These are phyloP conservation scores for Oceanites oceanicus DNA, from an alignment of 2,113 vertebrate species.

Conservation along the genomic window DNA sequence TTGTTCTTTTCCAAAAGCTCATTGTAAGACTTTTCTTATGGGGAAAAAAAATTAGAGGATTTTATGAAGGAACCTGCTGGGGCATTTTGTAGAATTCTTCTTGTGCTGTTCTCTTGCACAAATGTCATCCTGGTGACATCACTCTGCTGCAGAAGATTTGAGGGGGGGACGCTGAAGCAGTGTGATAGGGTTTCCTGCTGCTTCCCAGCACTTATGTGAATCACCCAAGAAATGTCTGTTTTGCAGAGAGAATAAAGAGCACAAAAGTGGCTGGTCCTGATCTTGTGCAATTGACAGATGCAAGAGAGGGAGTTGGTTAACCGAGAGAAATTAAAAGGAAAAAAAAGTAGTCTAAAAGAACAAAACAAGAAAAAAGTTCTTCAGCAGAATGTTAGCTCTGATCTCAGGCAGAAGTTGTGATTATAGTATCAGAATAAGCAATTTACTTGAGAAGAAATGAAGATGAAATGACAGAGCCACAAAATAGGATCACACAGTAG, in stretches of 20 bases:
- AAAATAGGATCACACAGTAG: background rate
- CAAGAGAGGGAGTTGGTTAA: background rate
- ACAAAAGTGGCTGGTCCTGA: background rate
- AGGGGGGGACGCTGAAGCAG: background rate
- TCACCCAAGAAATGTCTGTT: background rate
- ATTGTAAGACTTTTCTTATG: background rate
- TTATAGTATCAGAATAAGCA: background rate
- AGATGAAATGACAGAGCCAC: background rate
- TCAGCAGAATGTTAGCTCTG: background rate
- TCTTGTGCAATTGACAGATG: background rate
- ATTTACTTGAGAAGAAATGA: background rate
- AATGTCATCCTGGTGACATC: accelerated
- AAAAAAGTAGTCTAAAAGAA: background rate
- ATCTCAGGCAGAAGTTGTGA: background rate
- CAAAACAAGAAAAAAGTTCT: background rate
- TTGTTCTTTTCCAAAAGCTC: background rate
- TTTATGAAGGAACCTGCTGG: background rate
- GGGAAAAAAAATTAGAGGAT: too few species aligned
- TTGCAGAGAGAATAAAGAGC: background rate
- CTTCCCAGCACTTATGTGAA: background rate
- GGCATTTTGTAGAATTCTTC: background rate
- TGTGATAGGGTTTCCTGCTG: background rate
- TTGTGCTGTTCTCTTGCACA: background rate
- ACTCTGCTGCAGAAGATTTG: accelerated
- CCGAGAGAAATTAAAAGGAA: background rate